A percentile compares a stretch with the other conserved stretches of the same genome.
phyloP scores from a whole-genome alignment of 2,888 invertebrate genomes.

The Megamerina dolium region DNA sequence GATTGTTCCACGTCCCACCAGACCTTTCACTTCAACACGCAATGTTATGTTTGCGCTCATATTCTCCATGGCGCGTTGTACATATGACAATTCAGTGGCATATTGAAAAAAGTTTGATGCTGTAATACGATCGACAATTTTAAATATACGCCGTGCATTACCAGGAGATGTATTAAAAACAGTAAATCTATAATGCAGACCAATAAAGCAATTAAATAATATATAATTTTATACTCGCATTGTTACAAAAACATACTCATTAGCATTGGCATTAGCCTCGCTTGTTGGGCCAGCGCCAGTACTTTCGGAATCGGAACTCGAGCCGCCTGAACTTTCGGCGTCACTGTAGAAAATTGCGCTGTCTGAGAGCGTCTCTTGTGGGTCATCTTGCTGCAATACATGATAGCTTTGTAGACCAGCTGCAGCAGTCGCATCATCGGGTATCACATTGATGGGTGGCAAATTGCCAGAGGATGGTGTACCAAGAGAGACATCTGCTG shows the following conservation, averaged over 20 bases:
- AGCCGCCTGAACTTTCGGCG: constrained; percentile 47
- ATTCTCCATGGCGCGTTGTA: constrained; percentile 69
- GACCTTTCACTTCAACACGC: constrained; percentile 61
- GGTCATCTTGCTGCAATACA: not conserved
- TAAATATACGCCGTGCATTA: constrained; percentile 44
- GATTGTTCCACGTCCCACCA: constrained; percentile 63
- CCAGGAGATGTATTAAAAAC: constrained; percentile 42
- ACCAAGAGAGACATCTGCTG: constrained; percentile 2
- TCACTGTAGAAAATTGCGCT: constrained; percentile 47
- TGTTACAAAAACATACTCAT: constrained; percentile 8
- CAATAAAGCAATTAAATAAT: not conserved
- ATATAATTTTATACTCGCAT: constrained; percentile 31
- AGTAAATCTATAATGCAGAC: constrained; percentile 20
- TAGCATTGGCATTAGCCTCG: not conserved
- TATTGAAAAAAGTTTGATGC: constrained; percentile 52
- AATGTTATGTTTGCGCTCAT: constrained; percentile 68
- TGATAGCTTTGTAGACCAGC: not conserved
- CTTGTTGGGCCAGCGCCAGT: constrained; percentile 17
- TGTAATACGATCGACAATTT: constrained; percentile 48
- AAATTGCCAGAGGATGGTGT: constrained; percentile 12
- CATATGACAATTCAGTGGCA: constrained; percentile 59
- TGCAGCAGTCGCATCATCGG: constrained; percentile 17
- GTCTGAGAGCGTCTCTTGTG: constrained; percentile 5
- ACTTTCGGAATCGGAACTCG: constrained; percentile 44
- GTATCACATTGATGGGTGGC: constrained; percentile 16